Evolutionary conservation across 2,797 vertebrate genomes (phyloP).

Genomic region (Pampus argenteus): DNA sequence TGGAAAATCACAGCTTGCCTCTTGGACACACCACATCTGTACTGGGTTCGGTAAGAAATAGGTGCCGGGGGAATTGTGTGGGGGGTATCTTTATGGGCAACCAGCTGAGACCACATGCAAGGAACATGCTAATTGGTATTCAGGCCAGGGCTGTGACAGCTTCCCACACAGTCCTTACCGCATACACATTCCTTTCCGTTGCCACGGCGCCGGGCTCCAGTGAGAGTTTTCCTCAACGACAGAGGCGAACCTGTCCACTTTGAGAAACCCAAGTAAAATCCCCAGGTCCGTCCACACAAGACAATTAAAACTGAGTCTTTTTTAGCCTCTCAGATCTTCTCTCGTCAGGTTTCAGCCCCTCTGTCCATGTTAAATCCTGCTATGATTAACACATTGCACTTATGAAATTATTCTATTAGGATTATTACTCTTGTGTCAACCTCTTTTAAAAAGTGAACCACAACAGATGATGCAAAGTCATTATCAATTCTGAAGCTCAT

Average conservation of each 20-base stretch:
- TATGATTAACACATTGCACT: conserved; percentile 19
- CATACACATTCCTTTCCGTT: conserved; percentile 49
- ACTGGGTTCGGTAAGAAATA: conserved; percentile 49
- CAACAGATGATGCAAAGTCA: not conserved
- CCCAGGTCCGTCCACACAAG: conserved; percentile 49
- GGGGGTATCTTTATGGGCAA: conserved; percentile 63
- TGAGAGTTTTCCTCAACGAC: conserved; percentile 60
- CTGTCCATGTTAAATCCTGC: conserved; percentile 23
- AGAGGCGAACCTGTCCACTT: conserved; percentile 60
- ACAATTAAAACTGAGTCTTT: conserved; percentile 56
- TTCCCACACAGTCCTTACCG: conserved; percentile 65
- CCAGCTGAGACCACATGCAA: conserved; percentile 79
- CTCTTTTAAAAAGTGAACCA: not conserved
- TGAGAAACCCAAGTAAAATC: conserved; percentile 59
- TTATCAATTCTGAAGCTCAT: not conserved
- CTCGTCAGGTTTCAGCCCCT: no score
- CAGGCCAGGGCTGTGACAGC: conserved; percentile 70
- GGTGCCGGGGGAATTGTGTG: conserved; percentile 53
- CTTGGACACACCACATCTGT: conserved; percentile 58
- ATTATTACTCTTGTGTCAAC: conserved; percentile 5
- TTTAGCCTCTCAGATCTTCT: no score
- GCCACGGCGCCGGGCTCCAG: conserved; percentile 55
- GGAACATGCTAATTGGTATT: conserved; percentile 81
- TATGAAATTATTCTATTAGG: not conserved
- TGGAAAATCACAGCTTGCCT: conserved; percentile 69